These are phyloP conservation scores for Daubentonia madagascariensis DNA, from an alignment of 2,113 vertebrate species.

Conservation along the genomic window DNA sequence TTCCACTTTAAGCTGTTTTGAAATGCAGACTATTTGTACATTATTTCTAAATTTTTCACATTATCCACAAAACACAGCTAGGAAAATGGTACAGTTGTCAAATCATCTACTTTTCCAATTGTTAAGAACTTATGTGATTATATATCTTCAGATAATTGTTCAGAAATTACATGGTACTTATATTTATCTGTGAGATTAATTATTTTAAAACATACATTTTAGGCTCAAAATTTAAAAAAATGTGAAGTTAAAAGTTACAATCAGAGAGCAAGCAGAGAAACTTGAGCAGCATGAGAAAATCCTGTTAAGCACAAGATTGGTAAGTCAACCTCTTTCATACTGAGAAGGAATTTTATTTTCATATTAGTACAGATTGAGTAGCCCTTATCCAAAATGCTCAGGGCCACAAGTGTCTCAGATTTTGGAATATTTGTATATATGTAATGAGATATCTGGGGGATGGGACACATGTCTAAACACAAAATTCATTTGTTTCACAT, in stretches of 20 bases:
- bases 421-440: too few species aligned
- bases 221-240: conserved; percentile 95
- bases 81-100: not conserved
- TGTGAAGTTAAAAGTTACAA: conserved; percentile 85
- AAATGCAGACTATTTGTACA: not conserved
- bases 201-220: conserved; percentile 58
- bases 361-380: not conserved
- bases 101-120: not conserved
- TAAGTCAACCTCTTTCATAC: conserved; percentile 79
- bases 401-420: too few species aligned
- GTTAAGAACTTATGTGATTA: not conserved
- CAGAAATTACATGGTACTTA: not conserved
- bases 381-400: too few species aligned
- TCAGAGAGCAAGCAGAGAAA: conserved; percentile 87
- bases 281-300: conserved; percentile 89
- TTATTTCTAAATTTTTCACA: not conserved
- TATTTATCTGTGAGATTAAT: not conserved
- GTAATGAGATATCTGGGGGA: too few species aligned
- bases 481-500: too few species aligned
- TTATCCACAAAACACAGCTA: not conserved
- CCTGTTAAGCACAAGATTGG: conserved; percentile 80
- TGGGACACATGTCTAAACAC: too few species aligned
- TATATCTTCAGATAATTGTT: not conserved
- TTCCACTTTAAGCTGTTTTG: not conserved
- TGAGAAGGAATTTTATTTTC: not conserved